A percentile compares a stretch with the other conserved stretches of the same genome.
These are phyloP conservation scores for Chaitophorus viminalis DNA, from an alignment of 2,888 invertebrate genomes.

Conservation along the genomic window DNA sequence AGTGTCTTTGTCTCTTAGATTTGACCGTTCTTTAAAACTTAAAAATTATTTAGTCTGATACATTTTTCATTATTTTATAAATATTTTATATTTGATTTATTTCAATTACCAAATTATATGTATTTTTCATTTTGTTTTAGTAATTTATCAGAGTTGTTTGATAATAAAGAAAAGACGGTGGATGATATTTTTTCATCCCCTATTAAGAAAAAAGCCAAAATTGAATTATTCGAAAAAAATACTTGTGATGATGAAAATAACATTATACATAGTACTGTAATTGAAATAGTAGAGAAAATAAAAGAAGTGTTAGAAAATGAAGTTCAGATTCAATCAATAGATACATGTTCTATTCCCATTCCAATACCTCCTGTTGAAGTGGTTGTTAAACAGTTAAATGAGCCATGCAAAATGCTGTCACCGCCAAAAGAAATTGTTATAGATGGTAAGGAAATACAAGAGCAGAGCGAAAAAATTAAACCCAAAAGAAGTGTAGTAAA, in stretches of 20 bases:
- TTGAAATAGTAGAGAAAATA: slow-evolving; percentile 34
- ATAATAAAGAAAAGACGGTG: background rate
- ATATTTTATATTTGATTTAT: too few species aligned
- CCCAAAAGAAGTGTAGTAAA: slow-evolving; percentile 90
- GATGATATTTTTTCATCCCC: slow-evolving; percentile 10
- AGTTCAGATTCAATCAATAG: background rate
- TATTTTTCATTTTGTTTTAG: slow-evolving; percentile 10
- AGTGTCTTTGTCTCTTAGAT: too few species aligned
- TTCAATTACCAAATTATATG: background rate
- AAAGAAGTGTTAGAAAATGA: slow-evolving; percentile 12
- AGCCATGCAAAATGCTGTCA: background rate
- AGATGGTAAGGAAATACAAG: slow-evolving; percentile 6
- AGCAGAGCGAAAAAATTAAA: slow-evolving; percentile 67
- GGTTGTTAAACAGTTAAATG: background rate
- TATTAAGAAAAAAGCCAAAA: slow-evolving; percentile 27
- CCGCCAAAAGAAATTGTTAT: background rate
- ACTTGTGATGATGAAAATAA: background rate
- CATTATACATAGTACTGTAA: background rate
- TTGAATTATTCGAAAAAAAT: background rate
- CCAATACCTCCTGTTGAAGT: background rate
- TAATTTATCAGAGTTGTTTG: too few species aligned
- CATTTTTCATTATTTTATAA: too few species aligned
- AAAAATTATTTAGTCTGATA: too few species aligned
- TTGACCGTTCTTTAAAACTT: too few species aligned
- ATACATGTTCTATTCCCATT: slow-evolving; percentile 8